Base-by-base conservation (phyloP, 1,140 invertebrate species). In the Tetramorium alpestre region DNA sequence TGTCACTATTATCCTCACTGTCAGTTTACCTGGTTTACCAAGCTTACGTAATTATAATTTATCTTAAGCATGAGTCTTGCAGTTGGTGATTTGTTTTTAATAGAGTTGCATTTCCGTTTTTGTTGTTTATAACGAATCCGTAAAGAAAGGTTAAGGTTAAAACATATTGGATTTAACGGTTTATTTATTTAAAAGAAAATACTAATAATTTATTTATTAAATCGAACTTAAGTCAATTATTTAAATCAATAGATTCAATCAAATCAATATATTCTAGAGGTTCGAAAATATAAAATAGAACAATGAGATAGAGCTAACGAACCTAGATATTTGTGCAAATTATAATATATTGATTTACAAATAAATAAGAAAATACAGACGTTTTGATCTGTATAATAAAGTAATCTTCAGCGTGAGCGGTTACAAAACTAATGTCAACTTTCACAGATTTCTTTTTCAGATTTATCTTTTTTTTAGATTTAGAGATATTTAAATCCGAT, bases 21-120 rank as follows among this genome's bases (percentile, higher is more conserved):
- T 70, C 16, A 44, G 6, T 49, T 44, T 91, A 92, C 77, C 81
- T 86, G 86, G 78, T 75, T 58, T 47, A 11, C 33, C 33, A 28
- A 22, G 51, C 86, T 91, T 90, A 88, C 78, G 87, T 90, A 91
- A 91, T 91, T 85, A 65, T 54, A 82, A 88, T 84, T 88, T 84
- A 78, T 88, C 60, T 62, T 54, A 62, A 65, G 69, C 69, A 62
- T 51, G 54, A 87, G 70, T 85, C 58, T 62, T 69, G 70, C 72
- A 88, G 60, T 47, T 67, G 28, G 49, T 89, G 87, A 87, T 90
- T 41, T 58, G 73, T 80, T 88, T 77, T 60, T 67, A 90, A 73
- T 60, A 47, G 75, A 87, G 85, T 85, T 87, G 85, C 22, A 76
- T 49, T 89, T 90, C 89, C 89, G 89, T 72, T 87, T 56, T 16